Percentiles rank a stretch among this genome's conserved stretches.
These are phyloP conservation scores for Coelopa frigida DNA, from an alignment of 1,140 invertebrate genomes.

Conservation along the genomic window DNA sequence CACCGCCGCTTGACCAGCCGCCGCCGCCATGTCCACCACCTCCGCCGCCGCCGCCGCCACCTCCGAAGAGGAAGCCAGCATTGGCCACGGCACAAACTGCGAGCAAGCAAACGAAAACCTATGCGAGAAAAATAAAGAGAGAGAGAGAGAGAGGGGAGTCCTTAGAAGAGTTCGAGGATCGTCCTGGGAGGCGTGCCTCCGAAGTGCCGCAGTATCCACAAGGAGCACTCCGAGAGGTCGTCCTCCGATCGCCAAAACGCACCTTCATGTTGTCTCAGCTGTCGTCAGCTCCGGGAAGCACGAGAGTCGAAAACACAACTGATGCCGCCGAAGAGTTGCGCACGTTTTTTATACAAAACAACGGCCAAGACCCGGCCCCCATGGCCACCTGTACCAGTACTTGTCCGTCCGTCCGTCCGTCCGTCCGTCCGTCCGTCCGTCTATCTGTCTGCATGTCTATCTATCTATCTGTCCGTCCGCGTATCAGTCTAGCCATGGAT, in stretches of 20 bases:
- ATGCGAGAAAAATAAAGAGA: slow-evolving; percentile 8
- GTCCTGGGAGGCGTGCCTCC: too few species aligned
- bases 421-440: not conserved
- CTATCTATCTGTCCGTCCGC: too few species aligned
- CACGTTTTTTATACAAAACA: not conserved
- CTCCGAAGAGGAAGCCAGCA: slow-evolving; percentile 32
- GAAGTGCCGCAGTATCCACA: too few species aligned
- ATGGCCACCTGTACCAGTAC: not conserved
- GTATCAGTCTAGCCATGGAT: not conserved
- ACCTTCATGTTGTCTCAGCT: not conserved
- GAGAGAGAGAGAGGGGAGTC: not conserved
- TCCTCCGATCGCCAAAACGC: too few species aligned
- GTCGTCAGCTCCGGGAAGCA: not conserved
- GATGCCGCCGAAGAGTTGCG: not conserved
- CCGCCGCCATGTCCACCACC: slow-evolving; percentile 12
- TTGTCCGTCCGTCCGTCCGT: not conserved
- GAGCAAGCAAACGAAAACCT: slow-evolving; percentile 37
- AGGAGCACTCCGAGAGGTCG: too few species aligned
- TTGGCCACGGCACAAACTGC: slow-evolving; percentile 34
- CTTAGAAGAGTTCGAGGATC: too few species aligned
- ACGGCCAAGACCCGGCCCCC: not conserved
- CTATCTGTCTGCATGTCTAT: too few species aligned
- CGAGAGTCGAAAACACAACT: not conserved
- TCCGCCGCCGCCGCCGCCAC: slow-evolving; percentile 10
- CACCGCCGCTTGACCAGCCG: slow-evolving; percentile 9